A percentile compares a stretch with the other conserved stretches of the same genome.
Conservation (phyloP, 2,888 invertebrate genomes). For the Criorhina ranunculi region DNA sequence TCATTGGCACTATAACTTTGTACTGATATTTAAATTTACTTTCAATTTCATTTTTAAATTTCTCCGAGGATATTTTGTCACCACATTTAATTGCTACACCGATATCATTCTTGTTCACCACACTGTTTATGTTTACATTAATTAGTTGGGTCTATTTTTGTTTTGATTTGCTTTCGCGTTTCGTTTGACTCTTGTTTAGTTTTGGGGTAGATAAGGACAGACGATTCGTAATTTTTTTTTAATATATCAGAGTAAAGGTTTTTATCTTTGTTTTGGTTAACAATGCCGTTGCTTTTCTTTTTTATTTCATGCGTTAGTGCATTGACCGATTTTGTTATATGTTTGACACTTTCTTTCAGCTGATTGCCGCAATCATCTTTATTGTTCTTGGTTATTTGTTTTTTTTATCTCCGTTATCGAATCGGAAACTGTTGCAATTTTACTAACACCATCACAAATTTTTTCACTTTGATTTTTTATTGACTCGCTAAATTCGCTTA, state of each 20-base stretch:
- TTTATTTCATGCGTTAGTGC: neutral
- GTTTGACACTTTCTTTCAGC: neutral
- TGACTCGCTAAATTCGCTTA: neutral
- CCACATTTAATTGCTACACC: conserved; percentile 10
- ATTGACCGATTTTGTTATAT: conserved; percentile 1
- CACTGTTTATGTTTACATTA: conserved; percentile 13
- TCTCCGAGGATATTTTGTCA: conserved; percentile 16
- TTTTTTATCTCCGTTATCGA: too few species aligned
- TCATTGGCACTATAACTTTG: conserved; percentile 2
- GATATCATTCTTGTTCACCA: conserved; percentile 11
- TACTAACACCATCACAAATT: neutral
- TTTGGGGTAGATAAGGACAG: neutral
- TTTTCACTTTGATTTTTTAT: conserved; percentile 1
- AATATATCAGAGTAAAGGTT: neutral
- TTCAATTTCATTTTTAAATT: conserved; percentile 20
- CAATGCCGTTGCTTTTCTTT: neutral
- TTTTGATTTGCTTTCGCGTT: neutral
- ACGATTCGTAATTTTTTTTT: neutral
- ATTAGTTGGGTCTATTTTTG: neutral
- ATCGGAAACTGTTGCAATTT: too few species aligned
- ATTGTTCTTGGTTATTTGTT: too few species aligned
- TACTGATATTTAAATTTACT: conserved; percentile 3
- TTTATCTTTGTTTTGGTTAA: neutral
- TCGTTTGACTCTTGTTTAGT: neutral
- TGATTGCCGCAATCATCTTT: too few species aligned